Evolutionary conservation across 2,113 vertebrate species (phyloP).

Genomic region (Siphamia tubifer): DNA sequence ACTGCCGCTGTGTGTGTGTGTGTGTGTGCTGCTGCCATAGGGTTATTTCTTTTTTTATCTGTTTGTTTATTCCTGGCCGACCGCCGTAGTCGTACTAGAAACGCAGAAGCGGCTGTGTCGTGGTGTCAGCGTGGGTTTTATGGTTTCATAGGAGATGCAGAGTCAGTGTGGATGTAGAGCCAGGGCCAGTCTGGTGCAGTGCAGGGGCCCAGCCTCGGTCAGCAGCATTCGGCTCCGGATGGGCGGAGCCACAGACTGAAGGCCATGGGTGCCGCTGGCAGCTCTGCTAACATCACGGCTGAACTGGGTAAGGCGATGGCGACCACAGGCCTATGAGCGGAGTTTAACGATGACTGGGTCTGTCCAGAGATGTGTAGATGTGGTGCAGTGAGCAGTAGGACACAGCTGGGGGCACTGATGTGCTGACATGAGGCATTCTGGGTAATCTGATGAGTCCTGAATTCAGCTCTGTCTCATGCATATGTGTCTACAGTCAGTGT

Average conservation of each 20-base stretch:
- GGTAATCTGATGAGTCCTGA: too few relatives aligned
- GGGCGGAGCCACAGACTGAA: slow-evolving; percentile 32
- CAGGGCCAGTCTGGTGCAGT: slow-evolving; percentile 26
- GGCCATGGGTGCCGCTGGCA: slow-evolving; percentile 42
- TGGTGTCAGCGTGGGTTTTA: slow-evolving; percentile 2
- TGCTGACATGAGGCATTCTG: too few relatives aligned
- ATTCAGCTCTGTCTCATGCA: neutral
- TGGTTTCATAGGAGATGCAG: slow-evolving; percentile 9
- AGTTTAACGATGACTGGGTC: neutral
- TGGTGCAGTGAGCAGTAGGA: too few relatives aligned
- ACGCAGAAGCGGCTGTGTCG: too few relatives aligned
- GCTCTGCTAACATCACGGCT: slow-evolving; percentile 22
- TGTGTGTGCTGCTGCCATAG: neutral
- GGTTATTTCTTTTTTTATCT: slow-evolving; percentile 21
- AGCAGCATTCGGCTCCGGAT: slow-evolving; percentile 26
- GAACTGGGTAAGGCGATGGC: slow-evolving; percentile 37
- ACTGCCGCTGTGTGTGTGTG: slow-evolving; percentile 1
- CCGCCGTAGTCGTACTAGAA: slow-evolving; percentile 4
- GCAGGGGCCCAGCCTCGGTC: slow-evolving; percentile 25
- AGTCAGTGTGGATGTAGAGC: slow-evolving; percentile 1
- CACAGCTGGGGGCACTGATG: too few relatives aligned
- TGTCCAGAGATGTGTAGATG: neutral
- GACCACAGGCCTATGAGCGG: neutral
- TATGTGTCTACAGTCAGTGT: neutral
- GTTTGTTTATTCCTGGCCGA: slow-evolving; percentile 24